Percentiles rank a stretch among this genome's conserved stretches.
These are phyloP conservation scores for Zosterops borbonicus DNA, from an alignment of 2,113 vertebrate species.

Conservation along the genomic window DNA sequence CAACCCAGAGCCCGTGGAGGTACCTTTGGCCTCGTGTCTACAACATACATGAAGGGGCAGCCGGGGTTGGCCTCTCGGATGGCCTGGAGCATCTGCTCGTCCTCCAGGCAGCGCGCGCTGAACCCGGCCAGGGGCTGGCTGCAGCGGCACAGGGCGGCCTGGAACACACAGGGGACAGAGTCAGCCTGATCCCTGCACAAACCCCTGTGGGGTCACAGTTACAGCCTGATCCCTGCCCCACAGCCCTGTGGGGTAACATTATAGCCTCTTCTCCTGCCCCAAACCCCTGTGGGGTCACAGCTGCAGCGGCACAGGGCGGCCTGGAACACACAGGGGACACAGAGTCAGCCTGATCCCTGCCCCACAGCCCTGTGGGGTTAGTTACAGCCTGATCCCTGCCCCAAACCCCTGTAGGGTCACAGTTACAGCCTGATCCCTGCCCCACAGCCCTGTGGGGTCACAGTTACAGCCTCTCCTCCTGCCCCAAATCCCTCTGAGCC, in stretches of 20 bases:
- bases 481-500: no score
- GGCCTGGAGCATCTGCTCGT: constrained; percentile 81
- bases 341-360: no score
- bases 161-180: neutral
- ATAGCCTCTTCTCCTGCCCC: no score
- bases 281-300: neutral
- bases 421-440: neutral
- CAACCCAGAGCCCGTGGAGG: neutral
- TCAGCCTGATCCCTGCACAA: neutral
- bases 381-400: neutral
- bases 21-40: constrained; percentile 85
- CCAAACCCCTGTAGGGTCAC: no score
- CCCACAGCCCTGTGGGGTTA: no score
- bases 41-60: constrained; percentile 82
- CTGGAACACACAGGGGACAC: no score
- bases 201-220: neutral
- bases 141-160: constrained; percentile 84
- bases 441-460: neutral
- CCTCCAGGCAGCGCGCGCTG: constrained; percentile 78
- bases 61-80: constrained; percentile 79
- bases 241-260: neutral
- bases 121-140: constrained; percentile 82
- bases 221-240: no score
- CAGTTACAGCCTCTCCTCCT: no score
- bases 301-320: no score